Evolutionary conservation across 2,888 invertebrate genomes (phyloP), one percentile per base, ranked within the genome.

Genomic region (Xestia xanthographa): DNA sequence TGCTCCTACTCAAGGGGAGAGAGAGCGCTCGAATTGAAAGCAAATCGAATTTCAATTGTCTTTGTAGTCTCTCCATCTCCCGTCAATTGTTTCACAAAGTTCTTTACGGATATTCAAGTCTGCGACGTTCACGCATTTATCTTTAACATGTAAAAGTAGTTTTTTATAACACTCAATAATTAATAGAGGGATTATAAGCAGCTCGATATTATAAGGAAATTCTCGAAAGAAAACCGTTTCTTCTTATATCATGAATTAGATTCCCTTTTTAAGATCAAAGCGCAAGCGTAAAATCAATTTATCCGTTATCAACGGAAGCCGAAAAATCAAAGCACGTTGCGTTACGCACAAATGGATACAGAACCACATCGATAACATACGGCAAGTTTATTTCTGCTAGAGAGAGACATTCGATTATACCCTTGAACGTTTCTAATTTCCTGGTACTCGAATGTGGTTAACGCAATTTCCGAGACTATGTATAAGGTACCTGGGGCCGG

Each of bases 391-490:
- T 93, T 93, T 93, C 93, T 91, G 90, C 91, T 92, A 91, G 91
- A 91, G 90, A 90, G 92, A 93, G 94, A 94, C 94, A 95, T 96
- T 96, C 95, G 95, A 96, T 96, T 95, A 95, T 94, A 95, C 93
- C 93, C 94, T 94, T 93, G 92, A 96, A 95, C 95, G 94, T 95
- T 96, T 95, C 96, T 96, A 96, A 96, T 96, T 96, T 96, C 96
- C 96, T 96, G 96, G 93, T 94, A 92, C 92, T 94, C 93, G 93
- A 94, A 95, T 94, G 95, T 95, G 95, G 95, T 95, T 96, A 96
- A 95, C 95, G 94, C 95, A 96, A 96, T 96, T 96, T 96, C 96
- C 96, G 95, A 94, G 93, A 89, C 93, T 93, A 93, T 92, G 92
- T 92, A 90, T 90, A 89, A 90, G 89, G 92, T 95, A 95, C 95